Conservation (phyloP, 2,888 invertebrate species). For the Lordiphosa andalusiaca region DNA sequence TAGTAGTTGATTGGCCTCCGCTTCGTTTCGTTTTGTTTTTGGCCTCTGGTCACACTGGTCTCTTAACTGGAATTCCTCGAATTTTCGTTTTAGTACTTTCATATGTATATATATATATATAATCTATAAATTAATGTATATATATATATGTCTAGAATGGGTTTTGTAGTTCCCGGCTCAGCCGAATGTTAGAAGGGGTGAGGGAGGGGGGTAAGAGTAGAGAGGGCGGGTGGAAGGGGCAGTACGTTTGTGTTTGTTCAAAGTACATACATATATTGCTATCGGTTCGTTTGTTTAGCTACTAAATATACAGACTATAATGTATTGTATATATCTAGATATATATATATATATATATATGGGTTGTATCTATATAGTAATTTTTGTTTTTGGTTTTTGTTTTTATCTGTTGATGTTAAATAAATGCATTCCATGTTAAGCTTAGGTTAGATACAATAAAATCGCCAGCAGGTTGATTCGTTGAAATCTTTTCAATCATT, state of each 20-base stretch:
- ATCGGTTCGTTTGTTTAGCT: slow-evolving; percentile 44
- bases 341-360: slow-evolving; percentile 43
- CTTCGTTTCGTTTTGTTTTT: slow-evolving; percentile 6
- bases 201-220: slow-evolving; percentile 1
- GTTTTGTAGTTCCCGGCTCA: slow-evolving; percentile 43
- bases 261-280: slow-evolving; percentile 26
- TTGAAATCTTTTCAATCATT: slow-evolving; percentile 11
- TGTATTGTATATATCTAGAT: slow-evolving; percentile 38
- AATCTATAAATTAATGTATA: slow-evolving; percentile 13
- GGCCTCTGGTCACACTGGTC: slow-evolving; percentile 38
- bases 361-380: slow-evolving; percentile 18
- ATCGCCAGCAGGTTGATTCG: slow-evolving; percentile 28
- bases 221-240: neutral
- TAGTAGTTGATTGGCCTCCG: slow-evolving; percentile 42
- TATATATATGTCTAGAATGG: slow-evolving; percentile 17
- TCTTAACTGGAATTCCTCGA: slow-evolving; percentile 42
- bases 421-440: slow-evolving; percentile 69
- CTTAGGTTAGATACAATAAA: slow-evolving; percentile 65
- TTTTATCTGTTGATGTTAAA: slow-evolving; percentile 45
- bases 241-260: slow-evolving; percentile 26
- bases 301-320: slow-evolving; percentile 39
- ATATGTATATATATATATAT: slow-evolving; percentile 6
- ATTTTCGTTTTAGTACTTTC: slow-evolving; percentile 17
- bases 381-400: slow-evolving; percentile 22
- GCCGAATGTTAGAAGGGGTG: slow-evolving; percentile 29